These are phyloP conservation scores for Nymphalis polychloros DNA, from an alignment of 2,888 invertebrate genomes.

Conservation along the genomic window DNA sequence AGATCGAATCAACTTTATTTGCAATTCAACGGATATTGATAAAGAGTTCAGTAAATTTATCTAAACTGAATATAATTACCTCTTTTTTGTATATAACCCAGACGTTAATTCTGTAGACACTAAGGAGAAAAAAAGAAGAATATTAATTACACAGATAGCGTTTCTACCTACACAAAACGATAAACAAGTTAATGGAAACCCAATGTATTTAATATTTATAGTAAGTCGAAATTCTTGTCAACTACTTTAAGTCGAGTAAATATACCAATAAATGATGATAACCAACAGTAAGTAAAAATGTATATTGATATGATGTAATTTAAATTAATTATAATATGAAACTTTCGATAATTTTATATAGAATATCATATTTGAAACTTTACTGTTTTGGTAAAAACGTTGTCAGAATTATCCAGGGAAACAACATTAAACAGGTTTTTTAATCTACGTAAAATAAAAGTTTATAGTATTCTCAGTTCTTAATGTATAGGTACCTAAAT, in stretches of 20 bases:
- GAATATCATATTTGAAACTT: background rate
- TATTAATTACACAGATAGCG: background rate
- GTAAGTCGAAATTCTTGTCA: no score
- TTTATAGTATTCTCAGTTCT: background rate
- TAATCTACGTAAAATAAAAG: background rate
- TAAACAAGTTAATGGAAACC: background rate
- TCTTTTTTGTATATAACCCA: background rate
- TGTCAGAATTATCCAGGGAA: background rate
- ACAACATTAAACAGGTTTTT: background rate
- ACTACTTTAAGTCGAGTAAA: no score
- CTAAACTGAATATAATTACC: background rate
- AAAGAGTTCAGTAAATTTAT: background rate
- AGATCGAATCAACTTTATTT: background rate
- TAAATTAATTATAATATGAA: no score
- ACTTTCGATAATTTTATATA: no score
- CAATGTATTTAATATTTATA: background rate
- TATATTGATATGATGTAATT: no score
- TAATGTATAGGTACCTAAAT: constrained; percentile 1
- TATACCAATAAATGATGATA: no score
- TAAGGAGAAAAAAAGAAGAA: background rate
- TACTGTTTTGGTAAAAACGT: background rate
- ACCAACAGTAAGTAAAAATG: no score
- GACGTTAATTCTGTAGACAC: no score
- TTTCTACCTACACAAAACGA: background rate
- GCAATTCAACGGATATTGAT: constrained; percentile 1